A percentile compares a stretch with the other conserved stretches of the same genome.
Evolutionary conservation across 2,797 vertebrate species (phyloP).

Genomic region (Eulemur coronatus): DNA sequence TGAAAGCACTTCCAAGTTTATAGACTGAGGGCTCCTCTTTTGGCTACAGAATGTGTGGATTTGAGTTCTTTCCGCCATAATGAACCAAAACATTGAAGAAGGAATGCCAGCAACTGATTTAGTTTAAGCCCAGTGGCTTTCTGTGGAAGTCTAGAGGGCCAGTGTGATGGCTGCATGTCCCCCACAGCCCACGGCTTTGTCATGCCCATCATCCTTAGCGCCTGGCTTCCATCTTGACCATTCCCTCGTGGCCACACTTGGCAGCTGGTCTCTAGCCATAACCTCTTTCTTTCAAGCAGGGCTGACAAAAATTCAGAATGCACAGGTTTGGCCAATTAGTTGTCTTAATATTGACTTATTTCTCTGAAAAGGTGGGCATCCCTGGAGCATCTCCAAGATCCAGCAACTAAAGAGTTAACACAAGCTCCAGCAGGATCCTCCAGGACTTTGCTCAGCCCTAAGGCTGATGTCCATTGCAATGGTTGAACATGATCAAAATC

Average conservation of each 20-base stretch:
- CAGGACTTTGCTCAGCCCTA: background rate
- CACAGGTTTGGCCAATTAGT: background rate
- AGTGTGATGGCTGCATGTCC: fast-evolving
- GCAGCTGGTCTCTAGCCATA: background rate
- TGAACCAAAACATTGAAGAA: background rate
- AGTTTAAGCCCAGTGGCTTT: background rate
- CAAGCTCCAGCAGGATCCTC: background rate
- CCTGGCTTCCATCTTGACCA: background rate
- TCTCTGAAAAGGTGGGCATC: background rate
- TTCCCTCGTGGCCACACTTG: background rate
- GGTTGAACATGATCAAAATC: background rate
- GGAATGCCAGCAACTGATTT: background rate
- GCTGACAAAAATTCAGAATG: background rate
- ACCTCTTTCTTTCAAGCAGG: background rate
- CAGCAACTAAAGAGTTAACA: background rate
- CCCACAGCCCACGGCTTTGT: background rate
- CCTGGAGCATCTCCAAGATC: background rate
- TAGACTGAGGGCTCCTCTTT: background rate
- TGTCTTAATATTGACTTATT: background rate
- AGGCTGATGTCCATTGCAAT: background rate
- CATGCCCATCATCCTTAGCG: background rate
- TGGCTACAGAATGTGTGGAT: background rate
- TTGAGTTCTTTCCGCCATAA: background rate
- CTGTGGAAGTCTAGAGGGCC: background rate
- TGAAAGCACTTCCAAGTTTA: background rate